These are phyloP conservation scores for Scaptomyza tumidula DNA, from an alignment of 2,888 invertebrate species.

Conservation along the genomic window DNA sequence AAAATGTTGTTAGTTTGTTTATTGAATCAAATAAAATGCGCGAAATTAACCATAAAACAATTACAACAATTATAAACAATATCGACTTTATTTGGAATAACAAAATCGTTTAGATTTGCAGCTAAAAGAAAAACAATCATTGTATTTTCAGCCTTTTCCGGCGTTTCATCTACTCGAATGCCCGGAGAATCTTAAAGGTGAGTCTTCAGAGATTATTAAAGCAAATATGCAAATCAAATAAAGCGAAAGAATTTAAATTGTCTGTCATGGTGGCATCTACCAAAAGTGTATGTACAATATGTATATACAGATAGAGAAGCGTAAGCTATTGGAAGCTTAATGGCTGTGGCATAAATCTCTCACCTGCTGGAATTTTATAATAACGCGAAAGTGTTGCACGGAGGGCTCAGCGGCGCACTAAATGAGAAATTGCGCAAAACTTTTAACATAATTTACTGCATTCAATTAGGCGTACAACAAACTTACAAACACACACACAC, in stretches of 20 bases:
- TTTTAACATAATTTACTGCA: slow-evolving; percentile 72
- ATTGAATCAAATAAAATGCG: slow-evolving; percentile 43
- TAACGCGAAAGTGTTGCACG: slow-evolving; percentile 70
- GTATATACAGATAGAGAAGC: slow-evolving; percentile 6
- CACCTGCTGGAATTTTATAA: slow-evolving; percentile 75
- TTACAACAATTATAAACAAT: slow-evolving; percentile 71
- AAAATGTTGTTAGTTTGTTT: slow-evolving; percentile 52
- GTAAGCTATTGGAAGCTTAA: slow-evolving; percentile 53
- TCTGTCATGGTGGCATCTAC: slow-evolving; percentile 2
- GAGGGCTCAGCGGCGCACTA: slow-evolving; percentile 56
- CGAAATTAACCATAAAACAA: slow-evolving; percentile 67
- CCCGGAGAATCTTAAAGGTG: slow-evolving; percentile 42
- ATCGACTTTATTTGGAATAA: slow-evolving; percentile 27
- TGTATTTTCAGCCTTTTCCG: slow-evolving; percentile 52
- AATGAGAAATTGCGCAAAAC: slow-evolving; percentile 73
- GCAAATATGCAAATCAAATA: slow-evolving; percentile 30
- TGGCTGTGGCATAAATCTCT: slow-evolving; percentile 69
- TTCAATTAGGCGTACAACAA: slow-evolving; percentile 52
- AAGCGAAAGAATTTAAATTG: slow-evolving; percentile 33
- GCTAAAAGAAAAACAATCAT: slow-evolving; percentile 37
- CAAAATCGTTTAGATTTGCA: slow-evolving; percentile 19
- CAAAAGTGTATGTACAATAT: not conserved
- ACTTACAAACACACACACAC: slow-evolving; percentile 1
- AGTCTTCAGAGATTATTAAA: slow-evolving; percentile 39
- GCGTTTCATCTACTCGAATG: slow-evolving; percentile 39